Conservation (phyloP, 2,113 vertebrate genomes). For the Gorilla gorilla region DNA sequence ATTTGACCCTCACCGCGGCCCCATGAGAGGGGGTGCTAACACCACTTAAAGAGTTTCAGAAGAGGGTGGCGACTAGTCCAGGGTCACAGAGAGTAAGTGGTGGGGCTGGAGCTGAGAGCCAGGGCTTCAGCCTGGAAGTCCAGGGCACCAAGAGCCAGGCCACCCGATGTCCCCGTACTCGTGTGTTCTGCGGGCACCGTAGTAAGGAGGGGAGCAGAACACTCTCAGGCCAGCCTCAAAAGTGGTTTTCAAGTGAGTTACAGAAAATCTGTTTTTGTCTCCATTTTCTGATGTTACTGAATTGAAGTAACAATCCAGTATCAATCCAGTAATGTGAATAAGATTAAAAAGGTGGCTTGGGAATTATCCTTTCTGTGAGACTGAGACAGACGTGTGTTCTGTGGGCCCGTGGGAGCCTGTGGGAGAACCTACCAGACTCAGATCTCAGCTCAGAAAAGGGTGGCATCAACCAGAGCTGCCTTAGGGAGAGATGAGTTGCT, state of each 20-base stretch:
- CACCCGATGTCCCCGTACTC: fast-evolving
- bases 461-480: too few relatives aligned
- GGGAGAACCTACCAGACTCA: neutral
- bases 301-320: neutral
- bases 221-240: neutral
- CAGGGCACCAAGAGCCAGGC: neutral
- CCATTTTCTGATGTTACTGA: neutral
- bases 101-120: neutral
- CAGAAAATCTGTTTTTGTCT: neutral
- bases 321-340: too few relatives aligned
- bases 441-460: neutral
- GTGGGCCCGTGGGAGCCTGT: too few relatives aligned
- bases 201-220: neutral
- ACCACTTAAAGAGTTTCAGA: neutral
- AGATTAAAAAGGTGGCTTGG: neutral
- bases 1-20: fast-evolving
- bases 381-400: neutral
- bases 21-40: fast-evolving
- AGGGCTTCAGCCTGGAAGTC: too few relatives aligned
- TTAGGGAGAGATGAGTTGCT: neutral
- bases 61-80: fast-evolving
- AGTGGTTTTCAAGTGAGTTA: neutral
- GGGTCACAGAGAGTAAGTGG: neutral
- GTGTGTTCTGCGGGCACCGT: fast-evolving
- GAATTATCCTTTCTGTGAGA: neutral